Evolutionary conservation across 2,113 vertebrate species (phyloP).

Genomic region (Paracyprichromis sp.): DNA sequence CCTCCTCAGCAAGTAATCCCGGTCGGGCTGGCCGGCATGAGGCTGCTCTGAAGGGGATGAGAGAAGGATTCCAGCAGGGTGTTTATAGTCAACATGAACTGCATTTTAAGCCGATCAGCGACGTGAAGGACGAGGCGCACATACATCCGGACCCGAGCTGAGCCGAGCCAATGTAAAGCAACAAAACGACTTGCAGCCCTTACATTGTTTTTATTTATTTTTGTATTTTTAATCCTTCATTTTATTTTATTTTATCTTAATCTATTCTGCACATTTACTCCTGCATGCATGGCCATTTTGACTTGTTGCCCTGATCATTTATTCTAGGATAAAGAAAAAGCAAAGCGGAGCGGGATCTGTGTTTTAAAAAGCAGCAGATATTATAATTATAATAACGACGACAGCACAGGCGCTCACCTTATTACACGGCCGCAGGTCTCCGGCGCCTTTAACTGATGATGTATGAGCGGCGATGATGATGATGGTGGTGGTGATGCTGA

Average conservation of each 20-base stretch:
- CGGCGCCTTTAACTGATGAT: not conserved
- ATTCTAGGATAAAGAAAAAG: not conserved
- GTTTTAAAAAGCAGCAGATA: not conserved
- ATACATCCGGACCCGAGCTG: not conserved
- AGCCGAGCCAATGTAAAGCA: not conserved
- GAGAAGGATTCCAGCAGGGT: constrained; percentile 1
- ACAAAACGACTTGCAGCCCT: not conserved
- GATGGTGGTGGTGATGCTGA: not conserved
- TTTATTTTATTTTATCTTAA: not conserved
- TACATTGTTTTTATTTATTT: not conserved
- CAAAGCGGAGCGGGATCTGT: not conserved
- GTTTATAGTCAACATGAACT: not conserved
- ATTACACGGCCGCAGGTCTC: constrained; percentile 46
- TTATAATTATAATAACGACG: not conserved
- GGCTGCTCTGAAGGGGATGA: not conserved
- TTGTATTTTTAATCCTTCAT: not conserved
- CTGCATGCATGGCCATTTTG: not conserved
- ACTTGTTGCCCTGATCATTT: not conserved
- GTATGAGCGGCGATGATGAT: constrained; percentile 31
- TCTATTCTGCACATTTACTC: not conserved
- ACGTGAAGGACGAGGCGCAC: not conserved
- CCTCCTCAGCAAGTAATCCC: not conserved
- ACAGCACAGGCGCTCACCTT: constrained; percentile 32
- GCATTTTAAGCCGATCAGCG: constrained; percentile 19
- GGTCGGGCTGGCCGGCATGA: not conserved